Evolutionary conservation across 1,140 invertebrate genomes (phyloP), one percentile per base, ranked within the genome.

Genomic region (Bombus difficillimus): DNA sequence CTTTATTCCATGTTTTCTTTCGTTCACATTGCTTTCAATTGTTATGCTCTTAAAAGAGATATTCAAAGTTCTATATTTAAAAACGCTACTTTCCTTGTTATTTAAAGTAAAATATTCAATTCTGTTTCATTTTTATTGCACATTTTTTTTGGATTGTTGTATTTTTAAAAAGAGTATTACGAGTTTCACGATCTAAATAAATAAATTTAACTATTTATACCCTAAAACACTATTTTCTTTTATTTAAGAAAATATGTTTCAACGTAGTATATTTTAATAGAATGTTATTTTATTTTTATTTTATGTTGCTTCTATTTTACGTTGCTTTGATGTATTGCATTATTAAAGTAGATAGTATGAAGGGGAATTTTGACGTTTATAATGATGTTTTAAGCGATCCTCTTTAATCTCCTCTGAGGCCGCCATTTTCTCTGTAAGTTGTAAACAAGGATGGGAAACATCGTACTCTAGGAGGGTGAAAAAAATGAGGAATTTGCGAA

Each of bases 401-500:
- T 57, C 74, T 76, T 76, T 76, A 76, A 76, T 25, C 47, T 15
- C 10, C 12, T 25, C 43, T 15, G 57, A 75, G 28, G 47, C 34
- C 10, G 34, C 47, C 25, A 10, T 76, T 59, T 57, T 76, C 53
- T 15, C 22, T n/a, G 43, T 57, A 8, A 74, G 25, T 43, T n/a
- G 73, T 41, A 76, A 37, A 76, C 47, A 34, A 28, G 32, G 47
- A 5, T 53, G 18, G 47, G 47, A 8, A 22, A 53, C 47, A 53
- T 53, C 18, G 37, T 39, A 12, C 10, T 25, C 34, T 2, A 10
- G 2, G 0, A 12, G 25, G 25, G 12, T 15, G 34, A 5, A 39
- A 39, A 76, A 25, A 76, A 76, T 76, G 15, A 5, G n/a, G 57
- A 57, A 77, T 77, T 62, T 77, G 25, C 34, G 53, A 15, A 22